Evolutionary conservation across 2,888 invertebrate genomes (phyloP).

Genomic region (Andrena fulva): DNA sequence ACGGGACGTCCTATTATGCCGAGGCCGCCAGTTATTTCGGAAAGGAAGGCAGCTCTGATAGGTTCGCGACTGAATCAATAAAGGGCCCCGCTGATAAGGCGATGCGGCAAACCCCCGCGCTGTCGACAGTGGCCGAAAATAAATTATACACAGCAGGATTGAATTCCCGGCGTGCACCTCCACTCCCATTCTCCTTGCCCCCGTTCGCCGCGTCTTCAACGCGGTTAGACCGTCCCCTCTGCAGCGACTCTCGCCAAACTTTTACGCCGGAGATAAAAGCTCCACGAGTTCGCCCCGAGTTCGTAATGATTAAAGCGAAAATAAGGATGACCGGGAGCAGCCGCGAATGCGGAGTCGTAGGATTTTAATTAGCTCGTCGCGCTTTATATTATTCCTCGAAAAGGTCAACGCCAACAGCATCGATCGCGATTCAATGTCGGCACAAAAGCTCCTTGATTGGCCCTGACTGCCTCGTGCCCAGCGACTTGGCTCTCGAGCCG

Average conservation of each 20-base stretch:
- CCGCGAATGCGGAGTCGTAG: not conserved
- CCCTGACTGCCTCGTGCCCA: not conserved
- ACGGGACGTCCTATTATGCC: constrained; percentile 22
- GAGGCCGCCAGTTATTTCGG: constrained; percentile 22
- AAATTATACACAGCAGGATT: not conserved
- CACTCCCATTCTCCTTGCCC: not conserved
- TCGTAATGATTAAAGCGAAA: constrained; percentile 4
- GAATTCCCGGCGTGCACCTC: not conserved
- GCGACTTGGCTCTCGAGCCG: not conserved
- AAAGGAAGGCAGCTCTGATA: not conserved
- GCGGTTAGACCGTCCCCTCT: not conserved
- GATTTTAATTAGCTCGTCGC: constrained; percentile 33
- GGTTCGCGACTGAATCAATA: constrained; percentile 58
- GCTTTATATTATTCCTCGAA: constrained; percentile 25
- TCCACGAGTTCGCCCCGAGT: not conserved
- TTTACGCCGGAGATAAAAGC: not conserved
- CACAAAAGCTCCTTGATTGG: constrained; percentile 14
- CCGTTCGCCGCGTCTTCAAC: not conserved
- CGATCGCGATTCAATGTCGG: constrained; percentile 31
- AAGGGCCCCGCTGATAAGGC: constrained; percentile 48
- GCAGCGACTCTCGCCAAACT: not conserved
- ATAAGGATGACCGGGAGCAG: not conserved
- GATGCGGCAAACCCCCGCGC: not conserved
- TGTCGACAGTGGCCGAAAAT: not conserved
- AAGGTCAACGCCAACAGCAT: constrained; percentile 13